phyloP scores from a whole-genome alignment of 2,113 vertebrate species.

The Archilochus colubris region DNA sequence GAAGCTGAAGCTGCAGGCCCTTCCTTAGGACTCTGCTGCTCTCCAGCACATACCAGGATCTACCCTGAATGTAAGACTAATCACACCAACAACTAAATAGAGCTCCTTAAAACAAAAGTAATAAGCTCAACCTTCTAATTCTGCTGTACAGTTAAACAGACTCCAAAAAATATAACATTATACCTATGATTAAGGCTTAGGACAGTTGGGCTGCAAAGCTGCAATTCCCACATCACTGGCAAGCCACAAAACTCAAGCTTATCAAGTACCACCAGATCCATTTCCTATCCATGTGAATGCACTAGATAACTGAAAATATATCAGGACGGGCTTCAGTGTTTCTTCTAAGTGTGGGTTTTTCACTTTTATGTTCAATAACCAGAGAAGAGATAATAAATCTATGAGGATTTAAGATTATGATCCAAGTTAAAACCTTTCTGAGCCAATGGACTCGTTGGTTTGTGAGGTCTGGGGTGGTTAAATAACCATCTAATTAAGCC shows the following conservation, averaged over 20 bases:
- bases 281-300: neutral
- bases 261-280: neutral
- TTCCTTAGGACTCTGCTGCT: neutral
- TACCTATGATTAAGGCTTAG: neutral
- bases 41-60: neutral
- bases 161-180: neutral
- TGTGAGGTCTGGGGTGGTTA: neutral
- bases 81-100: accelerated
- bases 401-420: slow-evolving; percentile 4
- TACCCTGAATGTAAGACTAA: neutral
- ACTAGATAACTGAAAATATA: neutral
- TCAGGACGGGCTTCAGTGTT: neutral
- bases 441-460: neutral
- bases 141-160: neutral
- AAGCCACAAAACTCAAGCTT: neutral
- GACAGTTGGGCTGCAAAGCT: neutral
- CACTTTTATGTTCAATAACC: neutral
- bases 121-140: neutral
- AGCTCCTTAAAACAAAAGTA: neutral
- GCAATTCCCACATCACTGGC: neutral
- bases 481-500: slow-evolving; percentile 36
- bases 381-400: neutral
- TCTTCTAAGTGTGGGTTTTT: accelerated
- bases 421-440: neutral
- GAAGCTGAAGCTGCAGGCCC: neutral